Base-by-base conservation (phyloP, 2,113 vertebrate species). In the Hippocampus barbouri region DNA sequence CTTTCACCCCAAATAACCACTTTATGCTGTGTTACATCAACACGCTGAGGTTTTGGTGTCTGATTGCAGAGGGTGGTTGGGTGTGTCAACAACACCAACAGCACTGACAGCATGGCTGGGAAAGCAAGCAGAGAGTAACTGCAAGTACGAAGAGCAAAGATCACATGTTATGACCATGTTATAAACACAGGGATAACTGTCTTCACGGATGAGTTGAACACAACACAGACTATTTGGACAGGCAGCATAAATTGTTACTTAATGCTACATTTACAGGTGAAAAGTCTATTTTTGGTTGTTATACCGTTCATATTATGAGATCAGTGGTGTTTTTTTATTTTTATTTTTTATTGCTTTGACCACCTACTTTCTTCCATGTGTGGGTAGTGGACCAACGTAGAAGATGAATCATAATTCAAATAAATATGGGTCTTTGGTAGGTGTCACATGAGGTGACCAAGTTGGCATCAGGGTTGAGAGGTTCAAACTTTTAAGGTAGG, bases 391-490 rank as follows among this genome's bases (percentile, higher is more conserved):
- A 23, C 64, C 68, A 54, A 40, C 73, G 68, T 11, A 74, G 54
- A 66, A 51, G 41, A 69, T 79, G 34, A 69, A 62, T 5, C 57
- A 12, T 5, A 21, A 64, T 72, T 84, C 27, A 83, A 72, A 87
- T 65, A 81, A 80, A 85, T 59, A 69, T 51, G 5, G 3, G 8
- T n/a, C 18, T 16, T 6, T 53, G 6, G 53, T 7, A 54, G 20
- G 21, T 54, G 53, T 2, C 0, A 8, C 21, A 54, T 54, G 53
- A n/a, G 53, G 18, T 54, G 18, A 53, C 5, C 18, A 21, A 54
- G 15, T 54, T 9, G 5, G 53, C 53, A 20, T 54, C 53, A n/a
- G 18, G 4, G 45, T 47, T 47, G 45, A 47, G 45, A 47, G 45
- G 45, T 47, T 47, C 15, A 49, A 18, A 54, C 2, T 54, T n/a